A percentile compares a stretch with the other conserved stretches of the same genome.
phyloP scores from a whole-genome alignment of 2,797 vertebrate species.

The Potorous gilbertii region DNA sequence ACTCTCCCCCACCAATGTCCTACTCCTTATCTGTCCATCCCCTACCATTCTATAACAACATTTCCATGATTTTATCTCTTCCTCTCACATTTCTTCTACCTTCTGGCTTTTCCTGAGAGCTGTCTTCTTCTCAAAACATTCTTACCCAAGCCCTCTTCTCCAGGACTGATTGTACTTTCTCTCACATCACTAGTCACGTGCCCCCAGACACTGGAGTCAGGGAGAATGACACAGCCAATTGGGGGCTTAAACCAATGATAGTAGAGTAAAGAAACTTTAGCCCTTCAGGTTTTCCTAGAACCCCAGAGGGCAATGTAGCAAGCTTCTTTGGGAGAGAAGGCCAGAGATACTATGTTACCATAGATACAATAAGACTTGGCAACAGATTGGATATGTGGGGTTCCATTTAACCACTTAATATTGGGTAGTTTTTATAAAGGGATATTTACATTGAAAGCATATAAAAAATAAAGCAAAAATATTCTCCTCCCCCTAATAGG shows the following conservation, averaged over 20 bases:
- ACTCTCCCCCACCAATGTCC: background rate
- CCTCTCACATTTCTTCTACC: too few species aligned
- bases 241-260: too few species aligned
- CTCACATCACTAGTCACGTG: background rate
- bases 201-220: background rate
- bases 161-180: background rate
- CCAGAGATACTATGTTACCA: background rate
- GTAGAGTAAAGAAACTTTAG: background rate
- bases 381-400: background rate
- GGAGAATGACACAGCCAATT: background rate
- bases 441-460: background rate
- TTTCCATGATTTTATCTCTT: background rate
- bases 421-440: background rate
- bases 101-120: background rate
- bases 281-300: background rate
- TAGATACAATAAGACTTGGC: background rate
- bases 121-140: background rate
- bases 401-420: background rate
- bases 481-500: background rate
- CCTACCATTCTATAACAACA: background rate
- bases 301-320: background rate
- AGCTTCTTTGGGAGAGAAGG: background rate
- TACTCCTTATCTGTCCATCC: background rate
- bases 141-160: background rate
- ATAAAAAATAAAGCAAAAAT: background rate